Base-by-base conservation (phyloP, 2,797 vertebrate genomes). In the Microctenopoma steveboyesi region DNA sequence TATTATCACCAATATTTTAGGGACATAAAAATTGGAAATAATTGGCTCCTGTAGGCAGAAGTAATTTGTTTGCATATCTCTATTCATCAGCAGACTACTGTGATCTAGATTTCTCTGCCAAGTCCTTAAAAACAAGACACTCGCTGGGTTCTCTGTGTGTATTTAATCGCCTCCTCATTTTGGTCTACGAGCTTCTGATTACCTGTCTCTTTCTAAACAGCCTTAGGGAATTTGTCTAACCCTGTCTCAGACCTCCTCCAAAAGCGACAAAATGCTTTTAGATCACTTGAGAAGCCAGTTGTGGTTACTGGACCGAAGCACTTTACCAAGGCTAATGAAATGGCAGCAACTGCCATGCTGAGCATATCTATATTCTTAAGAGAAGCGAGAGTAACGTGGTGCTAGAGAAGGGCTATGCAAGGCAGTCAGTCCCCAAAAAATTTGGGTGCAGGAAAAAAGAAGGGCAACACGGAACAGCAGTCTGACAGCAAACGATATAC, bases 21-120 rank as follows among this genome's bases (percentile, higher is more conserved):
- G 56, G 81, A 83, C 82, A 74, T 54, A 54, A 79, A 84, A 84
- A 78, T 74, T 74, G 53, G 57, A 74, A 82, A 86, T 85, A 88
- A 84, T 85, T 81, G 69, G 46, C 61, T 85, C 61, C 86, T 87
- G 82, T 67, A 77, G 81, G 79, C 68, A 74, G 65, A 11, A 75
- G 71, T 86, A 86, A 86, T 91, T 75, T 85, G 78, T 56, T 68
- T 67, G 62, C 51, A 51, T 86, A 83, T 81, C 71, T 79, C 55
- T 75, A 52, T 64, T 76, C 69, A 78, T 88, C 79, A 86, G 69
- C 69, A 66, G 50, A 71, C 67, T 60, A 65, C 77, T 85, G 82
- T 69, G 67, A 82, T 80, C 39, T 43, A 40, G 27, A 61, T 84
- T 88, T 78, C 68, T 56, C 81, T 72, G 56, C 67, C 30, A 77